Evolutionary conservation across 2,888 invertebrate genomes (phyloP), one percentile per base, ranked within the genome.

Genomic region (Timema cristinae): DNA sequence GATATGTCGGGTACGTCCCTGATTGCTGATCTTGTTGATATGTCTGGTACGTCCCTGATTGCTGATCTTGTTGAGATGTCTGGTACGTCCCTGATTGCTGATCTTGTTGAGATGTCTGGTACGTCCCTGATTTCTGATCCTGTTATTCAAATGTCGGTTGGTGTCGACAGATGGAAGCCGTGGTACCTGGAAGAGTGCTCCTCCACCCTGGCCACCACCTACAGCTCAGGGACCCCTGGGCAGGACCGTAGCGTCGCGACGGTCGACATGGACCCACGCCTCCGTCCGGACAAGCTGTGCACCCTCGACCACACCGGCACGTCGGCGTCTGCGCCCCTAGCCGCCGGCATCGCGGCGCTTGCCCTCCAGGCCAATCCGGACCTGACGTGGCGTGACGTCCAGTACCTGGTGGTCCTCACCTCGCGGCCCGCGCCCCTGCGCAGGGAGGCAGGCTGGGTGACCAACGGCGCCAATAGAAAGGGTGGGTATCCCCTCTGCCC

Each of bases 151-250:
- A 32, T 4, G 32, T 32, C 32, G 32, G 32, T 32, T 32, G 32
- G 47, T 63, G 63, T 5, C 13, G 77, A 6, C 76, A 89, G 89
- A 16, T 93, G 90, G 80, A 96, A 97, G 82, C 98, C 98, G 0
- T 99, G 99, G 99, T 99, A 99, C 82, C 87, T 98, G 78, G 99
- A 99, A 85, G 98, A 98, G 83, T 99, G 99, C 81, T 96, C 98
- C 1, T 98, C 98, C 48, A 98, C 98, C 2, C 84, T 99, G 76
- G 98, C 98, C 2, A 92, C 97, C 15, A 99, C 99, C 0, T 99
- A 98, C 84, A 74, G 97, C 81, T 97, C 97, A 11, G 99, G 98
- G 6, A 94, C 95, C 0, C 97, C 94, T 6, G 94, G 94, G 0
- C 92, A 93, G 77, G 95, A 95, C 80, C 94, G 94, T 80, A 94